These are phyloP conservation scores for Cladopsammia gracilis DNA, from an alignment of 64 coral and sea anemone species.

Conservation along the genomic window DNA sequence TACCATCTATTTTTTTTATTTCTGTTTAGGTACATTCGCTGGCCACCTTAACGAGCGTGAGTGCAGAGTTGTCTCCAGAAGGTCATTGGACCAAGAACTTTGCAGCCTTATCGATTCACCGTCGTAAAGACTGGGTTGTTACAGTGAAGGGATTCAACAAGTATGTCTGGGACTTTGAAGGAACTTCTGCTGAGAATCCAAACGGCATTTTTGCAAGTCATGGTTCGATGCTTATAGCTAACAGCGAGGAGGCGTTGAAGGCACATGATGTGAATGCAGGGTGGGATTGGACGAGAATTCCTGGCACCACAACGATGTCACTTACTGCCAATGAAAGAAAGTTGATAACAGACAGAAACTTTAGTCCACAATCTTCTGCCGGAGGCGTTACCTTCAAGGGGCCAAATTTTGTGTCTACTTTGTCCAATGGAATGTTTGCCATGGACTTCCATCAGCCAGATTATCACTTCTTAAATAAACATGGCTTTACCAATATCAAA, in stretches of 20 bases:
- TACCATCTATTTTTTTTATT: too few relatives aligned
- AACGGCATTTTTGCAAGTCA: conserved; percentile 78
- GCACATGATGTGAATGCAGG: conserved; percentile 71
- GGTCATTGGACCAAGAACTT: conserved; percentile 88
- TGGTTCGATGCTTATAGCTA: conserved; percentile 76
- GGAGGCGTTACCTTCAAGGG: conserved; percentile 65
- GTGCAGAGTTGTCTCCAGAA: conserved; percentile 38
- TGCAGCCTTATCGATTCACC: conserved; percentile 76
- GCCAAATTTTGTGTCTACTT: neutral
- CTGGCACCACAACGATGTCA: conserved; percentile 73
- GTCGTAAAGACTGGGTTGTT: conserved; percentile 77
- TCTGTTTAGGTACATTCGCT: neutral
- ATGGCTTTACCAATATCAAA: neutral
- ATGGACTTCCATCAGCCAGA: conserved; percentile 77
- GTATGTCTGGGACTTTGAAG: conserved; percentile 70
- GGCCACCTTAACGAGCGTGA: neutral
- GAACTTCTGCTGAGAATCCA: conserved; percentile 16
- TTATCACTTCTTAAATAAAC: neutral
- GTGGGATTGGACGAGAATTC: conserved; percentile 88
- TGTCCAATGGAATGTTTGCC: conserved; percentile 77
- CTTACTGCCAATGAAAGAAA: conserved; percentile 36
- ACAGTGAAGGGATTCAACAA: conserved; percentile 82
- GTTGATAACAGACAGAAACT: conserved; percentile 26
- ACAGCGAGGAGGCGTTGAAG: conserved; percentile 54
- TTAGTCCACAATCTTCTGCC: conserved; percentile 2